Conservation (phyloP, 2,113 vertebrate species). For the Lepisosteus oculatus region DNA sequence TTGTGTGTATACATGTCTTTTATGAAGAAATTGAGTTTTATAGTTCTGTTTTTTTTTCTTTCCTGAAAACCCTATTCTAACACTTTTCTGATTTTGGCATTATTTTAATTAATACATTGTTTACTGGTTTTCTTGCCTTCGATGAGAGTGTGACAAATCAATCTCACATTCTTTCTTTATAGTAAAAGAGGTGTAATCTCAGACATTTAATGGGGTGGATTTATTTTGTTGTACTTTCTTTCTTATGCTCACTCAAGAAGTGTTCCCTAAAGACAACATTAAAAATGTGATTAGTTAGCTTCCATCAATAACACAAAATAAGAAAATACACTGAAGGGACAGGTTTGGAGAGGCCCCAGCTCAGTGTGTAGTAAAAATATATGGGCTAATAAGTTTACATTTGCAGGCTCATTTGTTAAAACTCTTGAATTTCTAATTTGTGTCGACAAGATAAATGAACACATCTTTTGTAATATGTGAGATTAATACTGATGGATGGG, state of each 20-base stretch:
- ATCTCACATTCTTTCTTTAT: constrained; percentile 78
- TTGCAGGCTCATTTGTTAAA: constrained; percentile 88
- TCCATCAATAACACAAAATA: constrained; percentile 85
- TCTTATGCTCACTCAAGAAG: constrained; percentile 79
- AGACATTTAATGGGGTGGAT: constrained; percentile 87
- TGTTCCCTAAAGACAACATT: constrained; percentile 85
- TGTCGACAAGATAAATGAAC: constrained; percentile 95
- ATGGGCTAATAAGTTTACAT: constrained; percentile 93
- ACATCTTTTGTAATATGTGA: constrained; percentile 69
- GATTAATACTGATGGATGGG: constrained; percentile 83
- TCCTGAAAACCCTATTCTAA: too few relatives aligned
- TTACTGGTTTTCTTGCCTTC: constrained; percentile 75
- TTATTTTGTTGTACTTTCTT: constrained; percentile 82
- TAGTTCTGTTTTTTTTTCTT: too few relatives aligned
- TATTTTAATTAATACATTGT: constrained; percentile 72
- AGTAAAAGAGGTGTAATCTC: constrained; percentile 82
- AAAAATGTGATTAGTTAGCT: constrained; percentile 89
- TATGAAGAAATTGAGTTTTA: too few relatives aligned
- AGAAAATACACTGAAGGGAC: constrained; percentile 82
- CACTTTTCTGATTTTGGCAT: constrained; percentile 67
- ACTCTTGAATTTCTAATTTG: constrained; percentile 94
- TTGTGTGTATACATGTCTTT: too few relatives aligned
- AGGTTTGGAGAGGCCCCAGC: constrained; percentile 81
- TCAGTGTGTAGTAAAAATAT: constrained; percentile 87
- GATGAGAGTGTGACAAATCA: constrained; percentile 76